Percentiles rank a stretch among this genome's conserved stretches.
Conservation (phyloP, 2,797 vertebrate genomes). For the Scolopax rusticola region DNA sequence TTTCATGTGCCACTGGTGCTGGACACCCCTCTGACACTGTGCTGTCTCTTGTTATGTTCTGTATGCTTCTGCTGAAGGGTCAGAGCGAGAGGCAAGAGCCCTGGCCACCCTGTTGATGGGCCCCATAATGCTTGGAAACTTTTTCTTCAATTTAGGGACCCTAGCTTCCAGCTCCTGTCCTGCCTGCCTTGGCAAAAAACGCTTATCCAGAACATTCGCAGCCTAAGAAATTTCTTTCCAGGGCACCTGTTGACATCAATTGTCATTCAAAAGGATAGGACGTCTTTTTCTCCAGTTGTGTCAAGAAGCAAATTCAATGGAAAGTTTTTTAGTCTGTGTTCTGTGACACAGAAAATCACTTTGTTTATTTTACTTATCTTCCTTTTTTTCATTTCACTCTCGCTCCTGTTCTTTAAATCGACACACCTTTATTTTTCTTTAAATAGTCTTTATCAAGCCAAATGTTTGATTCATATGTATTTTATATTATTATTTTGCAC, state of each 20-base stretch:
- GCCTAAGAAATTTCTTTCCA: not conserved
- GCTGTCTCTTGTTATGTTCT: not conserved
- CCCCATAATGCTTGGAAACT: not conserved
- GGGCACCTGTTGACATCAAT: fast-evolving
- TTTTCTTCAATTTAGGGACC: not conserved
- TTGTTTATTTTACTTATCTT: not conserved
- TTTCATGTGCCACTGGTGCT: not conserved
- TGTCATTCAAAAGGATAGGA: not conserved
- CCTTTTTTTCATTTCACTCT: not conserved
- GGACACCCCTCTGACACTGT: fast-evolving
- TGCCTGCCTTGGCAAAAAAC: not conserved
- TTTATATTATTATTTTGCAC: not conserved
- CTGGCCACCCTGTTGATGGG: not conserved
- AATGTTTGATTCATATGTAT: not conserved
- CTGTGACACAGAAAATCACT: not conserved
- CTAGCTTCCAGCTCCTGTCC: not conserved
- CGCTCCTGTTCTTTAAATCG: not conserved
- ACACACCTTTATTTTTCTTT: not conserved
- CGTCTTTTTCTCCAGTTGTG: not conserved
- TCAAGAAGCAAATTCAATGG: not conserved
- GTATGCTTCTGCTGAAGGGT: not conserved
- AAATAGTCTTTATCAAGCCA: not conserved
- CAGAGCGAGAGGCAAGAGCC: not conserved
- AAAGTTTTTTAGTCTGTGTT: not conserved
- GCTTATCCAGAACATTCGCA: fast-evolving